These are phyloP conservation scores for Stichodactyla helianthus DNA, from an alignment of 64 coral and sea anemone genomes.

Conservation along the genomic window DNA sequence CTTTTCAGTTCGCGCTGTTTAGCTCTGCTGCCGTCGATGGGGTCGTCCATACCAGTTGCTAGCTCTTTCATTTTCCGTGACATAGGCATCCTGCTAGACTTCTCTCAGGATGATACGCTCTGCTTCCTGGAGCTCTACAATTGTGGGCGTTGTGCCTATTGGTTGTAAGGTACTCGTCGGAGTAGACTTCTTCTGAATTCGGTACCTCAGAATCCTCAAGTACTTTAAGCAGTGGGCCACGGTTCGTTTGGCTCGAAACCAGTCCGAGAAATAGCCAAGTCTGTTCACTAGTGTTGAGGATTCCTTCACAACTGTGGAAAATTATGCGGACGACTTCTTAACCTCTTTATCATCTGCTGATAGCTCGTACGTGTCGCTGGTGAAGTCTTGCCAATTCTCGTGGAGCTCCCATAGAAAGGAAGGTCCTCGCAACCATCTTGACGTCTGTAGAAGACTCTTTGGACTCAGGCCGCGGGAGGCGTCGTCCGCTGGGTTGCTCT, in stretches of 20 bases:
- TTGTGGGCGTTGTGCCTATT: not conserved
- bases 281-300: not conserved
- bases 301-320: not conserved
- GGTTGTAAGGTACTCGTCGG: not conserved
- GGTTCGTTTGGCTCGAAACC: constrained; percentile 19
- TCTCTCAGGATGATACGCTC: not conserved
- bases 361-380: not conserved
- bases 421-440: constrained; percentile 21
- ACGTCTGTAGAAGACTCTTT: not conserved
- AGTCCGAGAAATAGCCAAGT: constrained; percentile 6
- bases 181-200: not conserved
- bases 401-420: constrained; percentile 25
- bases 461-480: constrained; percentile 12
- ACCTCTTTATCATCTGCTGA: constrained; percentile 14
- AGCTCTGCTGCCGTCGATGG: not conserved
- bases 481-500: constrained; percentile 34
- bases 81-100: not conserved
- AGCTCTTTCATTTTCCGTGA: constrained; percentile 10
- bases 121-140: not conserved
- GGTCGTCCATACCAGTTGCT: not conserved
- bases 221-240: constrained; percentile 7
- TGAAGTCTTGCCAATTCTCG: not conserved
- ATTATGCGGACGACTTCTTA: not conserved
- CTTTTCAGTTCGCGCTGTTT: not conserved
- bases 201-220: not conserved